phyloP scores from a whole-genome alignment of 2,888 invertebrate species.

The Stenichneumon culpator region DNA sequence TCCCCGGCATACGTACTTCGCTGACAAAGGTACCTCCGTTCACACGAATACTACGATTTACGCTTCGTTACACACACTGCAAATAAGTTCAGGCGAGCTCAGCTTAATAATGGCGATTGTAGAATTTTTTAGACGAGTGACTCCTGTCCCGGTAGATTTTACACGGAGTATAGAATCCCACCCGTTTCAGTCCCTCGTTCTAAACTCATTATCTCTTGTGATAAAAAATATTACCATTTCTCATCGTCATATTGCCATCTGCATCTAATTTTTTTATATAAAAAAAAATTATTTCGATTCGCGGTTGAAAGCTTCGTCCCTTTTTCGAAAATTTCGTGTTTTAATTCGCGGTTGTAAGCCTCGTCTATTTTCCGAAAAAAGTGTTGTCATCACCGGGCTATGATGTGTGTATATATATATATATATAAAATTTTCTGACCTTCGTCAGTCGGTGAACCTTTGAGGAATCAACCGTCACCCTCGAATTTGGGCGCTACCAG shows the following conservation, averaged over 20 bases:
- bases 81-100: conserved; percentile 56
- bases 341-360: background rate
- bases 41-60: conserved; percentile 59
- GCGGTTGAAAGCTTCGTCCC: background rate
- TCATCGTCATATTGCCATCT: conserved; percentile 15
- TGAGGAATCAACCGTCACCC: conserved; percentile 86
- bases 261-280: background rate
- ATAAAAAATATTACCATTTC: conserved; percentile 5
- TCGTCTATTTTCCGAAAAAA: background rate
- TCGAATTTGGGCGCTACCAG: conserved; percentile 85
- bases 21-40: conserved; percentile 86
- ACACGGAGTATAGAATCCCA: background rate
- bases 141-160: conserved; percentile 29
- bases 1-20: conserved; percentile 86
- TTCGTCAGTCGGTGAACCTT: conserved; percentile 86
- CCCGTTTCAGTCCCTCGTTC: background rate
- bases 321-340: background rate
- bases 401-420: background rate
- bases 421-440: conserved; percentile 45
- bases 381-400: background rate
- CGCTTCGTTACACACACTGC: conserved; percentile 47
- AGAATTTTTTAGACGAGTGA: conserved; percentile 27
- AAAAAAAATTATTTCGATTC: background rate
- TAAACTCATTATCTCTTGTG: background rate
- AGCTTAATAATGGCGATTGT: conserved; percentile 40